Base-by-base conservation (phyloP, 2,888 invertebrate species). In the Meiosimyza decipiens region DNA sequence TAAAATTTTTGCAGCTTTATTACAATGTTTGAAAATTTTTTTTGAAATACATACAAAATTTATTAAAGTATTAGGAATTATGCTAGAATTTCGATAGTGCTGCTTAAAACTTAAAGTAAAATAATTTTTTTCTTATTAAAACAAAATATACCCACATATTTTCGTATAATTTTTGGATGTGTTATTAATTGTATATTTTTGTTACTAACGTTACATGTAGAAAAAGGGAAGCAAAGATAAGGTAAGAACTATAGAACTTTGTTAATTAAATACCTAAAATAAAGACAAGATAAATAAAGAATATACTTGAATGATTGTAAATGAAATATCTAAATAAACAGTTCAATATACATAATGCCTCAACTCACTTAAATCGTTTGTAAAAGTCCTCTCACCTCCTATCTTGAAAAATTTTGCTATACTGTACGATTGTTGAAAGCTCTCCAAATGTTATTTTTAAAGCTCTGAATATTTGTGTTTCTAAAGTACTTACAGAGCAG, bases 161-260 rank as follows among this genome's bases (percentile, higher is more conserved):
- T 40, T 40, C n/a, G 40, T 72, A 64, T 69, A 67, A 51, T 65
- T 71, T 74, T 69, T 71, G 71, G 70, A 74, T 71, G 72, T 73
- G 71, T 73, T 73, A 49, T 71, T 67, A 59, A 73, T 72, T 59
- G 68, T 71, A 77, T 79, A 80, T 83, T 82, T 80, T 83, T 82
- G 84, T 75, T 75, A 72, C 74, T 71, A 76, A 79, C 77, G 75
- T 77, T 76, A 78, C 82, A 82, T 85, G 81, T 91, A 94, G 94
- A 94, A 94, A 91, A 94, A 94, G 89, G 94, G 94, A 89, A 94
- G 94, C 89, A 91, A 93, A 87, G 94, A 94, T 87, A 94, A 94
- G 93, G 94, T 93, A 92, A 92, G 92, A 83, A 78, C 74, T 75
- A 62, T 18, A 22, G 59, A 15, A 49, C 18, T 64, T 65, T 65